Percentiles rank a stretch among this genome's conserved stretches.
Evolutionary conservation across 2,797 vertebrate species (phyloP).

Genomic region (Centroberyx gerrardi): DNA sequence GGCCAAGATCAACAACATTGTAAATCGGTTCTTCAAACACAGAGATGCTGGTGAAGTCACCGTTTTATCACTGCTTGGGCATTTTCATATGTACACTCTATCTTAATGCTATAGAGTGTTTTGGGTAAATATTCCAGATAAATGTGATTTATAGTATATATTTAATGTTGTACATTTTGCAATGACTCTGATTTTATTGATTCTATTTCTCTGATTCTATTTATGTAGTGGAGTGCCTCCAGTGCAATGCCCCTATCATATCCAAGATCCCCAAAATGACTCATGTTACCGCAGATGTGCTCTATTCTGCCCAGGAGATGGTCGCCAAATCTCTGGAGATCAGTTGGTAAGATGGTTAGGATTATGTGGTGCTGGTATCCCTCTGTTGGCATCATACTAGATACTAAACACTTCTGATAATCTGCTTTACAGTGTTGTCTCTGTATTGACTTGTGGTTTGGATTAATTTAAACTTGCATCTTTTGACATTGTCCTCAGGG

Average conservation of each 20-base stretch:
- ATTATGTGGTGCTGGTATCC: neutral
- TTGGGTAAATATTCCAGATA: neutral
- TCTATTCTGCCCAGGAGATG: constrained; percentile 68
- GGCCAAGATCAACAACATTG: constrained; percentile 20
- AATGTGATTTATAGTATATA: too few relatives aligned
- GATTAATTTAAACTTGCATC: neutral
- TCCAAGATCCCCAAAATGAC: constrained; percentile 50
- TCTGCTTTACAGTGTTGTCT: neutral
- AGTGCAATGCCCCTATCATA: constrained; percentile 67
- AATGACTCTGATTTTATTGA: too few relatives aligned
- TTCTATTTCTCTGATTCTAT: constrained; percentile 41
- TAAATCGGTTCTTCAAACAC: constrained; percentile 18
- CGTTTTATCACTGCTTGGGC: neutral
- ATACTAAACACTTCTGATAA: neutral
- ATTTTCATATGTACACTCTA: neutral
- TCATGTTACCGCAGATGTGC: constrained; percentile 31
- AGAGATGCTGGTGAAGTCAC: constrained; percentile 3
- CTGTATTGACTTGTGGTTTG: neutral
- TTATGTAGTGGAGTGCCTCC: constrained; percentile 70
- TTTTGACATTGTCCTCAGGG: constrained; percentile 13
- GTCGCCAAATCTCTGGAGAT: constrained; percentile 72
- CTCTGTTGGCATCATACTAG: neutral
- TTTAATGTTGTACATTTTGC: too few relatives aligned
- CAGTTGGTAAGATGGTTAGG: constrained; percentile 58
- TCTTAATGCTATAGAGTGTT: neutral